Base-by-base conservation (phyloP, 2,888 invertebrate species). In the Pelosia muscerda region DNA sequence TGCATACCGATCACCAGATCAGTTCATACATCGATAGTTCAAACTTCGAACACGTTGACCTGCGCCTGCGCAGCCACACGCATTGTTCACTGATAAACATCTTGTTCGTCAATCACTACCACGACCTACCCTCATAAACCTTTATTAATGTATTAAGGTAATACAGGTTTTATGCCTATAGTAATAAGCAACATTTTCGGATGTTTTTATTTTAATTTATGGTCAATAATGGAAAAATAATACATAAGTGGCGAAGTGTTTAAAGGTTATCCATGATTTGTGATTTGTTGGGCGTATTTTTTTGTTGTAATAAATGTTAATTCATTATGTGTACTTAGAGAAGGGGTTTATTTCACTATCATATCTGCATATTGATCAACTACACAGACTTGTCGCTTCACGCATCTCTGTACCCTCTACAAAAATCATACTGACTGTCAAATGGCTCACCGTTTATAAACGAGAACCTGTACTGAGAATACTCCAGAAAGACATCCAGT, bases 21-120 rank as follows among this genome's bases (percentile, higher is more conserved):
- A 81, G 76, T 82, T 85, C 84, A 78, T 82, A 83, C 82, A 83
- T 86, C 85, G 82, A 88, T 88, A 86, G 84, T 87, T 88, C 83
- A 86, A 84, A 83, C 80, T 82, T 73, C 59, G 73, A 81, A 83
- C 80, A 71, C 77, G 66, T 81, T 75, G 81, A 84, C 81, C 82
- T 79, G 86, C 76, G 80, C 71, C 72, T 59, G 81, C 61, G 75
- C 81, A 86, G 85, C 91, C 93, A 92, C 93, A 92, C 92, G 88
- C 92, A 92, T 93, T 92, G 93, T 91, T 86, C 75, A 75, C 83
- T 78, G 93, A 93, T 93, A 92, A 92, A 69, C 82, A 93, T 93
- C 93, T 88, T 80, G 86, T 90, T 89, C 83, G 89, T 89, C 90
- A 88, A 89, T 91, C 88, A 90, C 87, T 85, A 82, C 82, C 77